Conservation (phyloP, 2,888 invertebrate genomes). For the Thymelicus acteon region DNA sequence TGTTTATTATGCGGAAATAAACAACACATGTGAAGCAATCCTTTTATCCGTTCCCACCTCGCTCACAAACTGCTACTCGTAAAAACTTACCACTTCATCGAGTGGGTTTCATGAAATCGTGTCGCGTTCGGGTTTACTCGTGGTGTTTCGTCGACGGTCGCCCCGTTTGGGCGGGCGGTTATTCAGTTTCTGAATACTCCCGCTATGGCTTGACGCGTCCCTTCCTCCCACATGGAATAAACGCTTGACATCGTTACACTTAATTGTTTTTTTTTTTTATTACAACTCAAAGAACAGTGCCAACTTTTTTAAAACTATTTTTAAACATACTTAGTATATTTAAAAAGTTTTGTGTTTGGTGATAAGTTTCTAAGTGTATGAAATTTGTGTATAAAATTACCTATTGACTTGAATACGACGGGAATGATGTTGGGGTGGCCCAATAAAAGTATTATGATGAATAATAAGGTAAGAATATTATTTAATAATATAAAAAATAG, state of each 20-base stretch:
- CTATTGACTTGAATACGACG: constrained; percentile 64
- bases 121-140: constrained; percentile 50
- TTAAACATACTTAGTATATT: neutral
- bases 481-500: too few relatives aligned
- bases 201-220: constrained; percentile 55
- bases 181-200: constrained; percentile 66
- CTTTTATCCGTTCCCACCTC: constrained; percentile 72
- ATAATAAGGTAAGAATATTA: constrained; percentile 63
- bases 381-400: constrained; percentile 63
- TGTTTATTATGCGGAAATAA: constrained; percentile 5
- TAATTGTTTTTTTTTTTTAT: constrained; percentile 58
- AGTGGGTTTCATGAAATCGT: constrained; percentile 75
- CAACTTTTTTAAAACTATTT: constrained; percentile 37
- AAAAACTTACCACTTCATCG: constrained; percentile 84
- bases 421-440: constrained; percentile 67
- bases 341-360: constrained; percentile 51
- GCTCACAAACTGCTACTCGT: constrained; percentile 74
- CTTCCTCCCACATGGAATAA: constrained; percentile 44
- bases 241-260: constrained; percentile 66
- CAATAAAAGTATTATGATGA: constrained; percentile 64
- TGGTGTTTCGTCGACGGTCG: constrained; percentile 57
- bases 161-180: constrained; percentile 68
- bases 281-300: constrained; percentile 43
- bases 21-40: constrained; percentile 49
- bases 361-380: constrained; percentile 61